Evolutionary conservation across 2,888 invertebrate species (phyloP), one percentile per base, ranked within the genome.

Genomic region (Ephialtes manifestator): DNA sequence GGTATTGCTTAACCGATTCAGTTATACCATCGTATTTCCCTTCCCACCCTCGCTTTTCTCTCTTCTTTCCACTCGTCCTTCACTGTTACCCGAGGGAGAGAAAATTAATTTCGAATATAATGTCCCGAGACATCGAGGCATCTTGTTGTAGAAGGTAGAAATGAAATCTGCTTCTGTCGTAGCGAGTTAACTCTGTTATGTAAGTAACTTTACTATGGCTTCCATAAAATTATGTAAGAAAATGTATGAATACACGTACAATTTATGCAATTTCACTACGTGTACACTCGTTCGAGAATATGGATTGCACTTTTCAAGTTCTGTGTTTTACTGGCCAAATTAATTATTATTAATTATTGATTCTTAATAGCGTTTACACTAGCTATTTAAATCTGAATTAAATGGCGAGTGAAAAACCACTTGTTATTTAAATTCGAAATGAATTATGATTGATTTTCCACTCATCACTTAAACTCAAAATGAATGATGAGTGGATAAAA

Each of bases 51-150:
- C n/a, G n/a, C 18, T 63, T 51, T 53, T 28, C n/a, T 43, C 4
- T 55, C 39, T 63, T 53, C 46, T 58, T 75, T 60, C 43, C 70
- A 4, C n/a, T 63, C 18, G 18, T 10, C 18, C 35, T 35, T 63
- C 18, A 35, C 43, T 1, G 39, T 20, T 39, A 65, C 39, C 20
- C 20, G n/a, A 15, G 55, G 43, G 60, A 7, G 60, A 67, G 58
- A 84, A 86, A 84, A 75, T 86, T 84, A 79, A 86, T 84, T 82
- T 63, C 76, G 48, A 67, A 68, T 82, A 65, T 68, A 60, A 74
- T 76, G 60, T 35, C 20, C 15, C 51, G 46, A 65, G 53, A 74
- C 48, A 58, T 48, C 68, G 68, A 53, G 51, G 15, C 58, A 24
- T 60, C 28, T 20, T 7, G 24, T 43, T 31, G 31, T 68, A 13